Conservation (phyloP, 2,113 vertebrate species). For the Leucopsar rothschildi region DNA sequence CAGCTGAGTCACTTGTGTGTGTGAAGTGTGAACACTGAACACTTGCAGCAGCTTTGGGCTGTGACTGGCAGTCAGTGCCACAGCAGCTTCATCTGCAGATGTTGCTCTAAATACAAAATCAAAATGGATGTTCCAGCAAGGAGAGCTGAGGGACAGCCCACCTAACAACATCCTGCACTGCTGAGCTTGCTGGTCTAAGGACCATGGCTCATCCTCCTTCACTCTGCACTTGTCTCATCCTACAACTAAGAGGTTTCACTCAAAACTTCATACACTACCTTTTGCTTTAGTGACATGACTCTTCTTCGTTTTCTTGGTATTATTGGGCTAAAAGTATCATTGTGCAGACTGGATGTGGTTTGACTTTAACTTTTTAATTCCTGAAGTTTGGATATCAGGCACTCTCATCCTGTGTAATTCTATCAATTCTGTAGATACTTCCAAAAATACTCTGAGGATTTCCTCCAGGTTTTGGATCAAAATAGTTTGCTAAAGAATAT, state of each 20-base stretch:
- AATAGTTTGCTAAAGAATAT: background rate
- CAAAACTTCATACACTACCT: background rate
- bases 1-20: background rate
- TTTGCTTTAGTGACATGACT: background rate
- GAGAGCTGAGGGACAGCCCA: background rate
- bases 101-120: background rate
- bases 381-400: background rate
- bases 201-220: background rate
- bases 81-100: background rate
- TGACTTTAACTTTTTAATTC: background rate
- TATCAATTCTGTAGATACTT: background rate
- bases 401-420: background rate
- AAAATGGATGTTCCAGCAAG: background rate
- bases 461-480: background rate
- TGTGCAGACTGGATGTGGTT: background rate
- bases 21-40: background rate
- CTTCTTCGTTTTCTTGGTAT: background rate
- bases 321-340: background rate
- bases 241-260: background rate
- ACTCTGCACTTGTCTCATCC: background rate
- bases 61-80: accelerated
- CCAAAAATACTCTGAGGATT: background rate
- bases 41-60: background rate
- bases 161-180: background rate
- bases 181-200: background rate